A percentile compares a stretch with the other conserved stretches of the same genome.
Evolutionary conservation across 1,140 invertebrate genomes (phyloP).

Genomic region (Diachasmimorpha longicaudata): DNA sequence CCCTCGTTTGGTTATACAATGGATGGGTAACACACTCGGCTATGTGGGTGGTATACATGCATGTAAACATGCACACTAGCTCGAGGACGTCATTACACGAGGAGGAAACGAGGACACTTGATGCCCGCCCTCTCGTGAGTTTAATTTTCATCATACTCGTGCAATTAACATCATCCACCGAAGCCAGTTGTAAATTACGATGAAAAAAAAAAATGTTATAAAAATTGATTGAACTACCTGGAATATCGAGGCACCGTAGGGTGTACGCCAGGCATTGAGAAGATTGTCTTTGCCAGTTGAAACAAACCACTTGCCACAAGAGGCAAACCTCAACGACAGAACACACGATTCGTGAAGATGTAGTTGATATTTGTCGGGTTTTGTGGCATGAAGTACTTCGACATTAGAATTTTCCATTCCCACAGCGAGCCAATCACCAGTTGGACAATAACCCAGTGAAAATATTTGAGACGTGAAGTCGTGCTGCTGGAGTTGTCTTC

Average conservation of each 20-base stretch:
- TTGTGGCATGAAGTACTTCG: constrained; percentile 92
- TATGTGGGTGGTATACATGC: constrained; percentile 28
- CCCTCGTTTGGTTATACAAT: constrained; percentile 5
- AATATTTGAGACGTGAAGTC: constrained; percentile 92
- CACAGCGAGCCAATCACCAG: constrained; percentile 97
- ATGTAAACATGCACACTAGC: constrained; percentile 37
- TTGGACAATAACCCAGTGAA: constrained; percentile 96
- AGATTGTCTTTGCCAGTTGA: constrained; percentile 99
- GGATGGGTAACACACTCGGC: constrained; percentile 3
- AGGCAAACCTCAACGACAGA: constrained; percentile 93
- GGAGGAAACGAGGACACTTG: constrained; percentile 26
- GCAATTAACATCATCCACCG: not conserved
- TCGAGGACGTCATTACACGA: constrained; percentile 33
- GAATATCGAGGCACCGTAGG: constrained; percentile 98
- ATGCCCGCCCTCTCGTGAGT: constrained; percentile 21
- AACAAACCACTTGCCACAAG: constrained; percentile 98
- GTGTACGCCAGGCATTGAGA: constrained; percentile 97
- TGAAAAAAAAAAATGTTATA: not conserved
- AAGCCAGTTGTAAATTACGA: not conserved
- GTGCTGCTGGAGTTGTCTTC: constrained; percentile 86
- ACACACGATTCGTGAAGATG: constrained; percentile 98
- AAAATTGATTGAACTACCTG: constrained; percentile 72
- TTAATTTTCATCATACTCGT: constrained; percentile 21
- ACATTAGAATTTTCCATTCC: constrained; percentile 99
- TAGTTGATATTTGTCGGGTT: constrained; percentile 98